phyloP scores from a whole-genome alignment of 2,888 invertebrate species.

The Bembecia ichneumoniformis region DNA sequence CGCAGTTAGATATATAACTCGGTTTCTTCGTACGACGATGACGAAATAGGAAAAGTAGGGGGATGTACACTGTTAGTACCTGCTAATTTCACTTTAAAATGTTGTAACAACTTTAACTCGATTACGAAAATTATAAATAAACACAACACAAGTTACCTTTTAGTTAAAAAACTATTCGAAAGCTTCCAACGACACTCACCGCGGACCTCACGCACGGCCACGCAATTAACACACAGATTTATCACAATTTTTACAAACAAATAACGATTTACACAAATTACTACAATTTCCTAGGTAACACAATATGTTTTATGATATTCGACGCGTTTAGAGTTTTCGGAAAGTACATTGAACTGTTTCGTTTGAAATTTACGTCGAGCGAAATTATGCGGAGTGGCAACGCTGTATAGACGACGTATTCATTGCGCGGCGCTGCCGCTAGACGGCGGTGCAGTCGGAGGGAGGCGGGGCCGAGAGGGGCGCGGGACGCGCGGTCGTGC shows the following conservation, averaged over 20 bases:
- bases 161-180: constrained; percentile 44
- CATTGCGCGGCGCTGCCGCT: constrained; percentile 52
- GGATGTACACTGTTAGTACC: constrained; percentile 17
- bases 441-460: constrained; percentile 53
- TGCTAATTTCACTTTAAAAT: constrained; percentile 8
- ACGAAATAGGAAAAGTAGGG: constrained; percentile 26
- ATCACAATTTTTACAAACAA: constrained; percentile 54
- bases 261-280: constrained; percentile 49
- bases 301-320: constrained; percentile 49
- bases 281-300: constrained; percentile 48
- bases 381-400: constrained; percentile 73
- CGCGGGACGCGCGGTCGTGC: constrained; percentile 44
- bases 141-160: constrained; percentile 43
- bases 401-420: constrained; percentile 60
- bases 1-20: constrained; percentile 28
- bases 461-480: constrained; percentile 58
- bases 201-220: constrained; percentile 56
- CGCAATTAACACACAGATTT: constrained; percentile 53
- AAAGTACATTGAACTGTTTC: constrained; percentile 74
- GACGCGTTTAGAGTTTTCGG: constrained; percentile 61
- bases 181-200: constrained; percentile 55
- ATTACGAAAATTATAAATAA: neutral
- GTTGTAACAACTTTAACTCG: neutral
- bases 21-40: constrained; percentile 9
- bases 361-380: constrained; percentile 71